Percentiles rank a stretch among this genome's conserved stretches.
Conservation (phyloP, 2,888 invertebrate species). For the Zeuzera pyrina region DNA sequence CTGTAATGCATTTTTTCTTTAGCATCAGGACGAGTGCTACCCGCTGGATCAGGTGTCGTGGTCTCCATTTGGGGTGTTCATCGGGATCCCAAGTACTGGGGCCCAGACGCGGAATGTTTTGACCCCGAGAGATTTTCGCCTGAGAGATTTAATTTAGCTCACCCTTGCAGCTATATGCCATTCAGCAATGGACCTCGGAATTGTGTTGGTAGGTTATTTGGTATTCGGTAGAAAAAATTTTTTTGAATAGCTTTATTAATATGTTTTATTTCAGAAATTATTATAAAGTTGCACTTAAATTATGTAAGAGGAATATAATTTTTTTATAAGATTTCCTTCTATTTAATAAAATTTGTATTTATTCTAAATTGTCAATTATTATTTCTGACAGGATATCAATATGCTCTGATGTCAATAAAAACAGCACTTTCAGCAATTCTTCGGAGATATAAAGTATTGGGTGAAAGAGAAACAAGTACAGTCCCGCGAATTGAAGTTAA, state of each 20-base stretch:
- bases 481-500: slow-evolving; percentile 45
- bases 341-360: too few relatives aligned
- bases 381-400: slow-evolving; percentile 60
- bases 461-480: slow-evolving; percentile 29
- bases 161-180: slow-evolving; percentile 60
- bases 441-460: slow-evolving; percentile 36
- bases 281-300: too few relatives aligned
- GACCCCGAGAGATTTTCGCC: slow-evolving; percentile 76
- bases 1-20: too few relatives aligned
- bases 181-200: slow-evolving; percentile 69
- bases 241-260: too few relatives aligned
- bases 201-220: slow-evolving; percentile 66
- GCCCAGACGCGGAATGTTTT: slow-evolving; percentile 73
- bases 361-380: too few relatives aligned
- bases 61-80: slow-evolving; percentile 67
- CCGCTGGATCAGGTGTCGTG: slow-evolving; percentile 60
- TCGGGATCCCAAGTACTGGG: slow-evolving; percentile 71
- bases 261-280: too few relatives aligned
- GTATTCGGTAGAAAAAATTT: too few relatives aligned
- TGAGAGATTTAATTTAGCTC: slow-evolving; percentile 51
- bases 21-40: slow-evolving; percentile 49
- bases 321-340: too few relatives aligned
- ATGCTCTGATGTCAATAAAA: slow-evolving; percentile 58
- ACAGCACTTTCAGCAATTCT: slow-evolving; percentile 36
- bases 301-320: too few relatives aligned